Base-by-base conservation (phyloP, 2,113 vertebrate species). In the Labeo rohita region DNA sequence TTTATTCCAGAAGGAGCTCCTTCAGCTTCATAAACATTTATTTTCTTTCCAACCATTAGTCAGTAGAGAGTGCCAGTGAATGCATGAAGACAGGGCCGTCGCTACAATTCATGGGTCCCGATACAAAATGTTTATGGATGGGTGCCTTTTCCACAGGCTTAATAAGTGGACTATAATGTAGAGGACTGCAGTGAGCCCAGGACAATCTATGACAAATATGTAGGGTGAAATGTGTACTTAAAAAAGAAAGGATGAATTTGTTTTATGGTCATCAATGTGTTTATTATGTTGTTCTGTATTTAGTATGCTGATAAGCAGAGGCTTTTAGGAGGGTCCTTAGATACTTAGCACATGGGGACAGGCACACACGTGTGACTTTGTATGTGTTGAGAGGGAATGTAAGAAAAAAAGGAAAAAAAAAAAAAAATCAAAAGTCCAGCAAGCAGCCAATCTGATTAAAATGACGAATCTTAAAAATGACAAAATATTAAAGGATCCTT, bases 1-100 rank as follows among this genome's bases (percentile, higher is more conserved):
- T 85, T 65, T 77, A 77, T 77, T 76, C 56, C 34, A 65, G 83
- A 61, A 59, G 45, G 56, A 70, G 49, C 65, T 43, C 50, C 18
- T 65, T 9, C 18, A 9, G 50, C n/a, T 18, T 75, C 45, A 49
- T 45, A 47, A 11, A 76, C 23, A 39, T 49, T n/a, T 49, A 36
- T 75, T 84, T 4, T 76, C 16, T 8, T 3, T 43, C 68, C 66
- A 59, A 5, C 45, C 43, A 65, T 77, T 50, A 39, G 73, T 18
- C 16, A 3, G 61, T 45, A 74, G 45, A 23, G 36, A 61, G n/a
- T 63, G 18, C 56, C 54, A 63, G 39, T 43, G 28, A 59, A 78
- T 21, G 54, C 52, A 39, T 78, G 76, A 8, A 56, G 72, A 45
- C 11, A 49, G 45, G 21, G n/a, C 45, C 43, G 3, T 49, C 0